These are phyloP conservation scores for Calypte anna DNA, from an alignment of 2,113 vertebrate genomes.

Conservation along the genomic window DNA sequence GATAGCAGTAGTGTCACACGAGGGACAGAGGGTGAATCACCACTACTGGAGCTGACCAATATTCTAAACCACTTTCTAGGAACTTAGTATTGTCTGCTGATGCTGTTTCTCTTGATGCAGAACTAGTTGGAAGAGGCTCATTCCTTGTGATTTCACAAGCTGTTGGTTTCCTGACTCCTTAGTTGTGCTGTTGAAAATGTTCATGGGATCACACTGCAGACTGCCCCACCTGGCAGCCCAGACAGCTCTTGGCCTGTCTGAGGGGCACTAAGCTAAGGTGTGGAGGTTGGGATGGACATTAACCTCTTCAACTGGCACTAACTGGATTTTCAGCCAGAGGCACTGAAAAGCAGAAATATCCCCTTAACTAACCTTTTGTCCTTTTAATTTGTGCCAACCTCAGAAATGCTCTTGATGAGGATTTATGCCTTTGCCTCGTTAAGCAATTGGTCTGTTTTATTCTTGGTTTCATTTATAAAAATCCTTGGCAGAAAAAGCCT, in stretches of 20 bases:
- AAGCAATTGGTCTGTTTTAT: not conserved
- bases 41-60: not conserved
- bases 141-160: not conserved
- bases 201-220: fast-evolving
- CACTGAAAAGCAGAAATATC: not conserved
- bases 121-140: not conserved
- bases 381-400: conserved; percentile 21
- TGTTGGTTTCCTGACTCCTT: not conserved
- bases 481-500: not conserved
- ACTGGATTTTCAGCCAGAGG: not conserved
- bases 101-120: not conserved
- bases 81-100: not conserved
- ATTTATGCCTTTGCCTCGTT: conserved; percentile 27
- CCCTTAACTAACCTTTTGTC: conserved; percentile 44
- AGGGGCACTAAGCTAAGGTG: not conserved
- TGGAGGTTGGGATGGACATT: not conserved
- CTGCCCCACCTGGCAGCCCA: not conserved
- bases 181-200: not conserved
- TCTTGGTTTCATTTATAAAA: not conserved
- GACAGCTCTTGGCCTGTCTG: not conserved
- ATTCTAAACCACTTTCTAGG: not conserved
- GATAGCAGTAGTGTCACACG: fast-evolving
- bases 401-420: not conserved
- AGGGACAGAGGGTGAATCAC: not conserved
- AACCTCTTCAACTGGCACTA: not conserved